A percentile compares a stretch with the other conserved stretches of the same genome.
Evolutionary conservation across 2,113 vertebrate species (phyloP).

Genomic region (Eulemur macaco): DNA sequence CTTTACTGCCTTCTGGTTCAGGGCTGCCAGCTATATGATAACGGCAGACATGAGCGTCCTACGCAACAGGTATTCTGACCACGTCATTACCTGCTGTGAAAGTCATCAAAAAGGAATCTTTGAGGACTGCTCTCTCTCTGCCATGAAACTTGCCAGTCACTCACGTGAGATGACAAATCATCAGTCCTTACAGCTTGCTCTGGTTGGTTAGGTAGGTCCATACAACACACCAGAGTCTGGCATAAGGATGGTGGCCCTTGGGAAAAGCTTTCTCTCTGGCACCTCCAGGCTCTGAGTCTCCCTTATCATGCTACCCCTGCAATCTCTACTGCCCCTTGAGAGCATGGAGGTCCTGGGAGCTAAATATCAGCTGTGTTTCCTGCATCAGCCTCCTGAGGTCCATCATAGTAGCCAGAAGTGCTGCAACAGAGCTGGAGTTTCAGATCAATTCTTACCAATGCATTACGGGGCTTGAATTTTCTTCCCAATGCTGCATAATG

Average conservation of each 20-base stretch:
- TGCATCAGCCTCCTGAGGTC: background rate
- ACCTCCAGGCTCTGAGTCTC: background rate
- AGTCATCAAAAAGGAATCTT: background rate
- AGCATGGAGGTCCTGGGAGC: background rate
- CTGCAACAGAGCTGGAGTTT: background rate
- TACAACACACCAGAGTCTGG: background rate
- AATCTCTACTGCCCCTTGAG: background rate
- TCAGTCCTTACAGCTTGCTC: background rate
- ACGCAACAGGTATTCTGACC: background rate
- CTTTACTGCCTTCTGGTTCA: background rate
- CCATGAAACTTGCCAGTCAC: background rate
- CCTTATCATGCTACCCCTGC: background rate
- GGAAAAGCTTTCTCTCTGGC: background rate
- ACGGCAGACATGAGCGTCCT: background rate
- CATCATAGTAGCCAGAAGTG: background rate
- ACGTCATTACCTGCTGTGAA: background rate
- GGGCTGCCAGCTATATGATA: background rate
- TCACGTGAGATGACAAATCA: background rate
- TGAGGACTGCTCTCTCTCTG: background rate
- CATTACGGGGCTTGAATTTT: background rate
- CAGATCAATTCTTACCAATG: background rate
- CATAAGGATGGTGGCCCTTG: background rate
- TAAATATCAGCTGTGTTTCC: background rate
- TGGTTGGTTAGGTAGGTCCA: background rate
- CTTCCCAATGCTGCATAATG: background rate